Evolutionary conservation across 2,797 vertebrate species (phyloP).

Genomic region (Leptoclinus maculatus): DNA sequence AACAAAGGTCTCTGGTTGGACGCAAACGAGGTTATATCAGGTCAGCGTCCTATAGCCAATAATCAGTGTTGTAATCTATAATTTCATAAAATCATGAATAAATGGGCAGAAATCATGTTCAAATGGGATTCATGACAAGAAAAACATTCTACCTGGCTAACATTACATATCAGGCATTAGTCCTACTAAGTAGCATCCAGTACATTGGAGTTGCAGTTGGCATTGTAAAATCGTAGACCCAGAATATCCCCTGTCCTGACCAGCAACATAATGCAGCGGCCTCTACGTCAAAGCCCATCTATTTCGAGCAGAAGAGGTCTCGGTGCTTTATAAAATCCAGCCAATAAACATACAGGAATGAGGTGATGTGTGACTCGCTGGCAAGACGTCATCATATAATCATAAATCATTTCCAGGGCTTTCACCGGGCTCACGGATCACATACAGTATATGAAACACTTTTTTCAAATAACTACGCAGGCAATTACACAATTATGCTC

Average conservation of each 20-base stretch:
- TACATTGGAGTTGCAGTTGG: not conserved
- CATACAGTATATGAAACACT: not conserved
- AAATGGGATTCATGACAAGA: not conserved
- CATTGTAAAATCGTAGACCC: constrained; percentile 30
- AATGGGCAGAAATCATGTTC: not conserved
- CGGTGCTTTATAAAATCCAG: constrained; percentile 54
- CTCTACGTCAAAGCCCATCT: constrained; percentile 44
- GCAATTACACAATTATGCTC: too few relatives aligned
- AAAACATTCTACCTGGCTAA: not conserved
- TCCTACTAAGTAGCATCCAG: not conserved
- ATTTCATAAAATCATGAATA: not conserved
- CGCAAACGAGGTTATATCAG: not conserved
- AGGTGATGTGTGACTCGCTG: constrained; percentile 28
- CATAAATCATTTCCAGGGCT: constrained; percentile 32
- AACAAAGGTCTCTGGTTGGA: not conserved
- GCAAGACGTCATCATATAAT: constrained; percentile 8
- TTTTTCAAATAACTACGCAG: constrained; percentile 7
- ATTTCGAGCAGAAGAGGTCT: constrained; percentile 70
- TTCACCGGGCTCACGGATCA: constrained; percentile 11
- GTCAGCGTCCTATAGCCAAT: not conserved
- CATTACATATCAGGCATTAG: not conserved
- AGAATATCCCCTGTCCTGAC: constrained; percentile 28
- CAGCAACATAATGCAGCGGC: constrained; percentile 41
- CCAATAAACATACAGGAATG: constrained; percentile 61
- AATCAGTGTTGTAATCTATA: not conserved